Base-by-base conservation (phyloP, 1,140 invertebrate genomes). In the Gryon sp. region DNA sequence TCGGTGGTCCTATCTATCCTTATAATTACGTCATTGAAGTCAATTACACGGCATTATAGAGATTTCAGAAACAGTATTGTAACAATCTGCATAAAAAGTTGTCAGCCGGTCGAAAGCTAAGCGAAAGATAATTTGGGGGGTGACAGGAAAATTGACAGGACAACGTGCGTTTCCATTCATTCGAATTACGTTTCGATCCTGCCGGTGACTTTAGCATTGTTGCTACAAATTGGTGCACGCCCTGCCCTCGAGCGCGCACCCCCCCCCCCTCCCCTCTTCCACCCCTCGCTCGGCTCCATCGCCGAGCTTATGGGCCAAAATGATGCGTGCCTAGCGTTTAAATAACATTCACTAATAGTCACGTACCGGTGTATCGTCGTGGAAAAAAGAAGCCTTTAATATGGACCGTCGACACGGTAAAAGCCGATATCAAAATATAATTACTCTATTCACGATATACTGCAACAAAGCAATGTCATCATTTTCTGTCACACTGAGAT, bases 171-270 rank as follows among this genome's bases (percentile, higher is more conserved):
- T 86, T 68, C 84, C 78, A 88, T 88, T 89, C 85, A 87, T 82
- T 85, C 82, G 82, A 89, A 88, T 89, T 89, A 89, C 86, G 83
- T 84, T 81, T 77, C 86, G 84, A 88, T 88, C 86, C 87, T 89
- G 87, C 76, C 68, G 78, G 84, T 89, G 87, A 88, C 87, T 89
- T 87, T 83, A 79, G 83, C 81, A 88, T 89, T 88, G 86, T 88
- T 86, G 84, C 79, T 86, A 80, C 84, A 88, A 88, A 88, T 88
- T 88, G 87, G 87, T 88, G 82, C 77, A 85, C 87, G 87, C 86
- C 87, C 86, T 84, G 80, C 82, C 86, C 80, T 79, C 79, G 66
- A 78, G 79, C 75, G 62, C 66, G 34, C 38, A 30, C 72, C 73
- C 78, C 72, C 57, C 22, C 74, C 41, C 22, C 63, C n/a, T n/a